Base-by-base conservation (phyloP, 2,888 invertebrate species). In the Itoplectis maculator region DNA sequence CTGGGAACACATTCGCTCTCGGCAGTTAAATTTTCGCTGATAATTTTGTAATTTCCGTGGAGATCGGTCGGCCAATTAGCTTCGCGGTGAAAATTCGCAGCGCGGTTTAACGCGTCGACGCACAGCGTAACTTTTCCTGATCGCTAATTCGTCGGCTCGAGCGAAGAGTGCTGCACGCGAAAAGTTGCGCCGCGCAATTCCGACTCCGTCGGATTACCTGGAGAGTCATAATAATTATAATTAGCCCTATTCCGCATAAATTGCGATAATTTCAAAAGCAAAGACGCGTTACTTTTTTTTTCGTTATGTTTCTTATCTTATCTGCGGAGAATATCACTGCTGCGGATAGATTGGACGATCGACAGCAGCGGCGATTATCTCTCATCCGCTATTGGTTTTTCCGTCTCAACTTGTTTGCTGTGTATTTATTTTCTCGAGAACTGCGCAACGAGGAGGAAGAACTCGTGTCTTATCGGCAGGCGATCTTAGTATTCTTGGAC, bases 41-140 rank as follows among this genome's bases (percentile, higher is more conserved):
- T 49, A 35, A 37, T 13, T 68, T n/a, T 68, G n/a, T 11, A 37
- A 51, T 51, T 37, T n/a, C 29, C n/a, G 35, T 35, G 5, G 15
- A 49, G 15, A 49, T 68, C 15, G 49, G 23, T 18, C 20, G 11
- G 51, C 70, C 70, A 70, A 70, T 70, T 70, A 70, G 42, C 54
- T 40, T n/a, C n/a, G n/a, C 35, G 54, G 70, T 42, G 37, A 70
- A 70, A 70, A 70, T 70, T 13, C 56, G 42, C 70, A 42, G 40
- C 1, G 40, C 37, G 20, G 13, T 70, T 70, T 70, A 54, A 70
- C 23, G 70, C 70, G 42, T 70, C 70, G 70, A 42, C 15, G 54
- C 37, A 70, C 70, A 70, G n/a, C 56, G 61, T 70, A n/a, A 56
- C 70, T 70, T 56, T 70, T 70, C 70, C 54, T 29, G 68, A 68